These are phyloP conservation scores for Idaea biselata DNA, from an alignment of 2,888 invertebrate genomes.

Conservation along the genomic window DNA sequence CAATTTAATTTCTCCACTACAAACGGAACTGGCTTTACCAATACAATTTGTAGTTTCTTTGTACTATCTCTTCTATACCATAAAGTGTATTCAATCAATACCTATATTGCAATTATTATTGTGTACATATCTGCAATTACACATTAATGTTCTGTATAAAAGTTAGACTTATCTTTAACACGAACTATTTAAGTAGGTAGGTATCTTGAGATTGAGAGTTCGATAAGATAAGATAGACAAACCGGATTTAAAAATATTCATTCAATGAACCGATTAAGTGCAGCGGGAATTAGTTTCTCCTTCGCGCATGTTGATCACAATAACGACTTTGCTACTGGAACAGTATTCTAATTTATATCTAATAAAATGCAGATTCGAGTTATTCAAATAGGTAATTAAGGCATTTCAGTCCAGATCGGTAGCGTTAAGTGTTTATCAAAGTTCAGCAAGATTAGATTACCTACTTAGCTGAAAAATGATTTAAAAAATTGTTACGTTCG, in stretches of 20 bases:
- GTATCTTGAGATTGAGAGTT: not conserved
- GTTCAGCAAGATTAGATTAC: not conserved
- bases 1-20: conserved; percentile 73
- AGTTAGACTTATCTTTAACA: not conserved
- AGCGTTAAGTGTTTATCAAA: not conserved
- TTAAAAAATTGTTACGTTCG: not conserved
- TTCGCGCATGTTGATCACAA: not conserved
- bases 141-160: not conserved
- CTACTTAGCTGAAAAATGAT: not conserved
- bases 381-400: not conserved
- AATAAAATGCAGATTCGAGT: not conserved
- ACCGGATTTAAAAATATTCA: not conserved
- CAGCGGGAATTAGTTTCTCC: not conserved
- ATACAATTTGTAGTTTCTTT: conserved; percentile 30
- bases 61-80: not conserved
- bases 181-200: not conserved
- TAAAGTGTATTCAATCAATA: not conserved
- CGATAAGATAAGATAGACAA: not conserved
- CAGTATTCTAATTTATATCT: not conserved
- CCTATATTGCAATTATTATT: not conserved
- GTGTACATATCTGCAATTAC: not conserved
- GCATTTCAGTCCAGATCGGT: not conserved
- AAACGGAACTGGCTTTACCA: conserved; percentile 65
- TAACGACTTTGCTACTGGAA: not conserved
- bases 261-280: not conserved